A percentile compares a stretch with the other conserved stretches of the same genome.
phyloP scores from a whole-genome alignment of 2,888 invertebrate genomes.

The Coenonympha arcania region DNA sequence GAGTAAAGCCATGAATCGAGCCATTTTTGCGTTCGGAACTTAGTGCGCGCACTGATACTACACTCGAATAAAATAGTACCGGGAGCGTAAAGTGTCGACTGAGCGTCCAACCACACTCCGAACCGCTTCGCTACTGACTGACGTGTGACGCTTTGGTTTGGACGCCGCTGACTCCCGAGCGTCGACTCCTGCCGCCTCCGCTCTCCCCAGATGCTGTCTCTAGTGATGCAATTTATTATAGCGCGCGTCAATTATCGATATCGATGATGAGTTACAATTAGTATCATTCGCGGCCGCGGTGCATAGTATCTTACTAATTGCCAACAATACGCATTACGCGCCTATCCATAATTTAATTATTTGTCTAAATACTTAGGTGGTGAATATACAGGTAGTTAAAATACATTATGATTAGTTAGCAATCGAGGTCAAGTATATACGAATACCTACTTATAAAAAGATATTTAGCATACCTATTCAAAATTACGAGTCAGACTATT shows the following conservation, averaged over 20 bases:
- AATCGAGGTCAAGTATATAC: too few relatives aligned
- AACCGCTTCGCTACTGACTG: too few relatives aligned
- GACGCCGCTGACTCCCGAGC: neutral
- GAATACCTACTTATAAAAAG: too few relatives aligned
- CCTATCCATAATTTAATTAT: constrained; percentile 8
- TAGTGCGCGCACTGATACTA: constrained; percentile 50
- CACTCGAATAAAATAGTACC: too few relatives aligned
- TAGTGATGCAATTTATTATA: constrained; percentile 47
- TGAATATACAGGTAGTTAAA: too few relatives aligned
- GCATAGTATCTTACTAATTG: constrained; percentile 24
- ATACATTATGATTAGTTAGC: too few relatives aligned
- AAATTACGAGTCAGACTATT: too few relatives aligned
- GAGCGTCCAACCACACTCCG: too few relatives aligned
- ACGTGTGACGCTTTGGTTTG: neutral
- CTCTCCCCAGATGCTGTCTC: constrained; percentile 33
- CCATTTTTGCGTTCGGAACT: constrained; percentile 61
- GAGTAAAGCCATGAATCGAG: constrained; percentile 53
- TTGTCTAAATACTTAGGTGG: neutral
- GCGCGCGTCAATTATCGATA: constrained; percentile 49
- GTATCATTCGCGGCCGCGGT: constrained; percentile 1
- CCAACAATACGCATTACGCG: constrained; percentile 18
- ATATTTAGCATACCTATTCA: too few relatives aligned
- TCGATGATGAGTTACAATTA: constrained; percentile 50
- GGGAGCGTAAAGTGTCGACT: too few relatives aligned
- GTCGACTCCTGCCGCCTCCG: constrained; percentile 27